Conservation (phyloP, 1,140 invertebrate species). For the Piezodorus guildinii region DNA sequence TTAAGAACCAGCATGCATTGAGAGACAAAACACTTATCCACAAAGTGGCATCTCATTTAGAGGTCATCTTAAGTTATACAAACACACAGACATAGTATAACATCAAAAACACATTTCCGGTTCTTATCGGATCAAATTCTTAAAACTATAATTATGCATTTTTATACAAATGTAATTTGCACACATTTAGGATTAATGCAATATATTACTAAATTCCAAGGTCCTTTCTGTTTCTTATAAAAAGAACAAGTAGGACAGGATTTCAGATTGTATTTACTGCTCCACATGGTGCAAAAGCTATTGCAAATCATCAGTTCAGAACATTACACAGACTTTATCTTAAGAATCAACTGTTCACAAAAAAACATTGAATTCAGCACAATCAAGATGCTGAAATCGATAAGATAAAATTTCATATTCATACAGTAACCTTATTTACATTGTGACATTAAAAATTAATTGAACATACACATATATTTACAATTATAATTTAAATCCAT, state of each 20-base stretch:
- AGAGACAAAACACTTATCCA: slow-evolving; percentile 8
- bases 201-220: not conserved
- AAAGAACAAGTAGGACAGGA: not conserved
- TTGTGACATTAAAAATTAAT: not conserved
- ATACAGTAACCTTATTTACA: slow-evolving; percentile 14
- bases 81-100: not conserved
- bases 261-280: not conserved
- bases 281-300: slow-evolving; percentile 3
- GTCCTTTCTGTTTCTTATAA: not conserved
- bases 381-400: slow-evolving; percentile 6
- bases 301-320: slow-evolving; percentile 1
- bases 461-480: slow-evolving; percentile 5
- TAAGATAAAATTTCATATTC: slow-evolving; percentile 13
- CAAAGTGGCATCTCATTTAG: not conserved
- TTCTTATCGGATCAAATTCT: not conserved
- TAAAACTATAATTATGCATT: not conserved
- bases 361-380: slow-evolving; percentile 8
- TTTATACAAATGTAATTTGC: not conserved
- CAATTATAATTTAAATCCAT: slow-evolving; percentile 5
- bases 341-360: not conserved
- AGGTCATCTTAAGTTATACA: not conserved
- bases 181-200: not conserved
- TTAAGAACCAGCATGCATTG: not conserved
- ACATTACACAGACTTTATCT: slow-evolving; percentile 1
- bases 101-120: slow-evolving; percentile 1